Conservation (phyloP, 2,797 vertebrate species). For the Enteromius fasciolatus region DNA sequence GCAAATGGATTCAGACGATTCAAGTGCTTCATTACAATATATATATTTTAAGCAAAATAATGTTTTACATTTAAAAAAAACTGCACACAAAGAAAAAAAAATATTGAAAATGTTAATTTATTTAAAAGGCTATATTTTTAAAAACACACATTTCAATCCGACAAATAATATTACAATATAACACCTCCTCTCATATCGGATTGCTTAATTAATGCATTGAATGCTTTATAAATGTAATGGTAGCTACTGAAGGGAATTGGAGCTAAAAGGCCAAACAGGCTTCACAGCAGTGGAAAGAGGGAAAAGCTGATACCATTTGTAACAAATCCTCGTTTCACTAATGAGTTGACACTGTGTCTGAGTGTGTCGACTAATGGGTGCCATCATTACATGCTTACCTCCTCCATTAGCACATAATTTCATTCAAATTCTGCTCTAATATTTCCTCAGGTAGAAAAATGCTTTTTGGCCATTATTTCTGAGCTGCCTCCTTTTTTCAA, state of each 20-base stretch:
- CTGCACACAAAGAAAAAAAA: not conserved
- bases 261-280: not conserved
- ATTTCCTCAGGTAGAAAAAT: constrained; percentile 13
- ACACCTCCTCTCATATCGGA: not conserved
- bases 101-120: not conserved
- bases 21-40: too few species aligned
- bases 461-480: not conserved
- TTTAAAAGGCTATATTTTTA: not conserved
- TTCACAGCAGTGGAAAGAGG: not conserved
- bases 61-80: not conserved
- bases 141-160: not conserved
- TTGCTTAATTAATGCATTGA: not conserved
- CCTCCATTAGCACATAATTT: constrained; percentile 23
- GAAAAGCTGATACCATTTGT: constrained; percentile 7
- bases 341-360: constrained; percentile 28
- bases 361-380: constrained; percentile 16
- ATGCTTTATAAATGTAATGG: constrained; percentile 13
- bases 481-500: not conserved
- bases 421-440: constrained; percentile 12
- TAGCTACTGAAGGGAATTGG: not conserved
- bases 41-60: not conserved
- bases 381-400: constrained; percentile 17
- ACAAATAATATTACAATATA: not conserved
- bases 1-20: too few species aligned
- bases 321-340: constrained; percentile 31